phyloP scores from a whole-genome alignment of 2,797 vertebrate genomes.

The Cyclopterus lumpus region DNA sequence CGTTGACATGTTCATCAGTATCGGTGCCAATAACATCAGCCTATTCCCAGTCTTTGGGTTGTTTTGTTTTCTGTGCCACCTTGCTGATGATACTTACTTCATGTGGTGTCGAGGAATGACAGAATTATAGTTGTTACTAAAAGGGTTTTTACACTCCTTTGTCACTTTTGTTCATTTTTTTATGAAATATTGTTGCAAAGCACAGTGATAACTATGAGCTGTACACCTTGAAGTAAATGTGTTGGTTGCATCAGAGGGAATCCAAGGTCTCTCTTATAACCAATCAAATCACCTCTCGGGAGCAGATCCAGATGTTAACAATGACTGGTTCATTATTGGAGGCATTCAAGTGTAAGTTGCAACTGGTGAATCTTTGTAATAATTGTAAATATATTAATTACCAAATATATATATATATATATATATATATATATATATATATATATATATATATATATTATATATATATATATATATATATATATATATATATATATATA shows the following conservation, averaged over 20 bases:
- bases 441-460: conserved; percentile 25
- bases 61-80: conserved; percentile 14
- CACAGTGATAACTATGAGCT: conserved; percentile 1
- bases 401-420: background rate
- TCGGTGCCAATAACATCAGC: conserved; percentile 1
- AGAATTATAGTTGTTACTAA: background rate
- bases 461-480: conserved; percentile 31
- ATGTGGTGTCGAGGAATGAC: conserved; percentile 10
- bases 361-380: conserved; percentile 4
- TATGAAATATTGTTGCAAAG: conserved; percentile 7
- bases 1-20: conserved; percentile 12
- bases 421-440: too few relatives aligned
- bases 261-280: background rate
- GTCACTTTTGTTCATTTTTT: conserved; percentile 10
- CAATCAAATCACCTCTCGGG: background rate
- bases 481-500: conserved; percentile 33
- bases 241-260: background rate
- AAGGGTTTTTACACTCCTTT: conserved; percentile 16
- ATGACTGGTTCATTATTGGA: background rate
- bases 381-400: conserved; percentile 22
- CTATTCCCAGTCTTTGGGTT: background rate
- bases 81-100: conserved; percentile 13
- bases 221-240: background rate
- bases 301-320: background rate
- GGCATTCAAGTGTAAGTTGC: background rate